Evolutionary conservation across 2,888 invertebrate species (phyloP).

Genomic region (Yponomeuta malinellus): DNA sequence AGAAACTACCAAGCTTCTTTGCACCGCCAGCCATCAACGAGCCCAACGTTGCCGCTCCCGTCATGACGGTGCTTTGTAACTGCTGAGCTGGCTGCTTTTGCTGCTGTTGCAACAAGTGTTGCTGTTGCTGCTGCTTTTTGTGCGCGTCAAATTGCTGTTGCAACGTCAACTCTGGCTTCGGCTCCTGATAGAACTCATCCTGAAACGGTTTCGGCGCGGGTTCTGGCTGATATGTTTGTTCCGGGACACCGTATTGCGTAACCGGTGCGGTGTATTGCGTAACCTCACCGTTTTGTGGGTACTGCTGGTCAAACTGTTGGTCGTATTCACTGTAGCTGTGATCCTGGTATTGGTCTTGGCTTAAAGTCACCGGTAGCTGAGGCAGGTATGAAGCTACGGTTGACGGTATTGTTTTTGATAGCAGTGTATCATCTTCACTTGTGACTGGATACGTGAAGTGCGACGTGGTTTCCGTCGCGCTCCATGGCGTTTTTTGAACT

Average conservation of each 20-base stretch:
- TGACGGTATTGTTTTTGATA: conserved; percentile 50
- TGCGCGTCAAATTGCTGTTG: conserved; percentile 32
- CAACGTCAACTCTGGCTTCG: conserved; percentile 32
- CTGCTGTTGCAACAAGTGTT: conserved; percentile 49
- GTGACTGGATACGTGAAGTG: conserved; percentile 57
- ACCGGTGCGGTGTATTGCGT: conserved; percentile 29
- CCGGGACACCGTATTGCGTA: conserved; percentile 29
- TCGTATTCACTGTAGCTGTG: conserved; percentile 47
- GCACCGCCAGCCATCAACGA: conserved; percentile 70
- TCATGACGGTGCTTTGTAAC: conserved; percentile 58
- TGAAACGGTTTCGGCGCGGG: conserved; percentile 20
- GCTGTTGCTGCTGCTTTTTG: conserved; percentile 38
- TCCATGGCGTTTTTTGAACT: conserved; percentile 68
- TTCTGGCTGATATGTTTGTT: conserved; percentile 37
- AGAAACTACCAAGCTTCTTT: conserved; percentile 66
- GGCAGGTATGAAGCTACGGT: conserved; percentile 49
- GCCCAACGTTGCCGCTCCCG: conserved; percentile 67
- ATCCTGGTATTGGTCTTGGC: conserved; percentile 39
- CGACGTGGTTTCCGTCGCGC: conserved; percentile 50
- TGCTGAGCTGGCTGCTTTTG: conserved; percentile 57
- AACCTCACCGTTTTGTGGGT: conserved; percentile 29
- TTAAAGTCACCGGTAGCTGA: conserved; percentile 44
- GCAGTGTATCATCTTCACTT: conserved; percentile 48
- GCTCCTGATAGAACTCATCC: conserved; percentile 32
- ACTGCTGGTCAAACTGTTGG: conserved; percentile 34